phyloP scores from a whole-genome alignment of 1,140 invertebrate species.

The Drosophila elegans region DNA sequence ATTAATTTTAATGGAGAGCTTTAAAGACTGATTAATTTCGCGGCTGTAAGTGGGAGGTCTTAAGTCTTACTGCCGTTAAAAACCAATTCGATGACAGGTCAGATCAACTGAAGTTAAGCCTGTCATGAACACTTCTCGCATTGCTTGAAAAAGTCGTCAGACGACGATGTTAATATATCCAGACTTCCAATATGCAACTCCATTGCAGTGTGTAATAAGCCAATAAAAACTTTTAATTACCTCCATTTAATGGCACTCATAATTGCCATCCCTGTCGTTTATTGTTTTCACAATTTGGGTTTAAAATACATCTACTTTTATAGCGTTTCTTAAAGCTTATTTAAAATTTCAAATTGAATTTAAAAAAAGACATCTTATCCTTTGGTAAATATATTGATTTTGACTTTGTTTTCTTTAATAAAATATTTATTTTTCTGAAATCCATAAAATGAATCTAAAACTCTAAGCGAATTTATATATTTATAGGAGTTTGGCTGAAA shows the following conservation, averaged over 20 bases:
- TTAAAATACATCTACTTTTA: no score
- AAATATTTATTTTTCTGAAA: no score
- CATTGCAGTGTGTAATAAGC: neutral
- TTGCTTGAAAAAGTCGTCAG: neutral
- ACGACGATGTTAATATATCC: neutral
- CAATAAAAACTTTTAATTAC: conserved; percentile 7
- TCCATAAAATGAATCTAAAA: no score
- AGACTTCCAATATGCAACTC: neutral
- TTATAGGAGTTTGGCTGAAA: no score
- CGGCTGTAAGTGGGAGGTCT: neutral
- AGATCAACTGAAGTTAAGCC: neutral
- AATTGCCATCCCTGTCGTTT: neutral
- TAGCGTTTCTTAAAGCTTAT: no score
- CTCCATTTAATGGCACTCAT: neutral
- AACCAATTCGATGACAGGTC: conserved; percentile 1
- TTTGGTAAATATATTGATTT: no score
- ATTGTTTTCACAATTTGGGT: neutral
- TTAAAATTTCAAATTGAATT: no score
- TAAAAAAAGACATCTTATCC: no score
- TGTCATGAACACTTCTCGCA: neutral
- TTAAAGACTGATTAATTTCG: neutral
- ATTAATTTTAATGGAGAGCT: neutral
- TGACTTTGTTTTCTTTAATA: no score
- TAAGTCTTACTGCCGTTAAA: neutral
- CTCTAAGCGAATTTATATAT: no score